These are phyloP conservation scores for Lepidurus arcticus DNA, from an alignment of 1,140 invertebrate species.

Conservation along the genomic window DNA sequence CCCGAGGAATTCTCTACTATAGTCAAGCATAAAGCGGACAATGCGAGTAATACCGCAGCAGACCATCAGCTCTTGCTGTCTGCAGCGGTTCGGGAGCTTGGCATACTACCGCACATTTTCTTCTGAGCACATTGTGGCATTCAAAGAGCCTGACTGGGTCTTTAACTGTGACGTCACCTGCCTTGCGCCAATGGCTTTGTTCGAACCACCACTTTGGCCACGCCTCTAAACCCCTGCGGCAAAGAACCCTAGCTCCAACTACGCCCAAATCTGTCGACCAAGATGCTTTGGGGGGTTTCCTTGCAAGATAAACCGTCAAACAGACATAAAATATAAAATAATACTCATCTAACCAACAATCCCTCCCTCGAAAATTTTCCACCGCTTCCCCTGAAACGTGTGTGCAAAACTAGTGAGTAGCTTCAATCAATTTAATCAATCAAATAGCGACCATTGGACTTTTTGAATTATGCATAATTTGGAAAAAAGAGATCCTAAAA, in stretches of 20 bases:
- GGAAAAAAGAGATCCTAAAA: too few species aligned
- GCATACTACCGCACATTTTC: constrained; percentile 15
- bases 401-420: too few species aligned
- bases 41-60: constrained; percentile 10
- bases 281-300: not conserved
- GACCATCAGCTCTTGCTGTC: constrained; percentile 8
- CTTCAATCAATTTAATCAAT: too few species aligned
- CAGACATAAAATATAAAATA: not conserved
- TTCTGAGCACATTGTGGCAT: constrained; percentile 1
- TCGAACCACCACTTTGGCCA: not conserved
- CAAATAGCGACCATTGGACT: too few species aligned
- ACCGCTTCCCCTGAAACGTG: too few species aligned
- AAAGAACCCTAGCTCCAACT: not conserved
- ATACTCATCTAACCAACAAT: too few species aligned
- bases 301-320: not conserved
- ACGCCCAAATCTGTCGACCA: constrained; percentile 7
- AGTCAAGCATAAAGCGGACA: constrained; percentile 11
- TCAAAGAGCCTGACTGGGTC: constrained; percentile 9
- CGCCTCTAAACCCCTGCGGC: not conserved
- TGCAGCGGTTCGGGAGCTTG: not conserved
- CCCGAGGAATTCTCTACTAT: constrained; percentile 17
- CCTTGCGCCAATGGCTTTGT: constrained; percentile 15
- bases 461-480: too few species aligned
- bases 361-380: too few species aligned
- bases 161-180: not conserved